Percentiles rank a stretch among this genome's conserved stretches.
Conservation (phyloP, 2,797 vertebrate species). For the Lacerta bilineata region DNA sequence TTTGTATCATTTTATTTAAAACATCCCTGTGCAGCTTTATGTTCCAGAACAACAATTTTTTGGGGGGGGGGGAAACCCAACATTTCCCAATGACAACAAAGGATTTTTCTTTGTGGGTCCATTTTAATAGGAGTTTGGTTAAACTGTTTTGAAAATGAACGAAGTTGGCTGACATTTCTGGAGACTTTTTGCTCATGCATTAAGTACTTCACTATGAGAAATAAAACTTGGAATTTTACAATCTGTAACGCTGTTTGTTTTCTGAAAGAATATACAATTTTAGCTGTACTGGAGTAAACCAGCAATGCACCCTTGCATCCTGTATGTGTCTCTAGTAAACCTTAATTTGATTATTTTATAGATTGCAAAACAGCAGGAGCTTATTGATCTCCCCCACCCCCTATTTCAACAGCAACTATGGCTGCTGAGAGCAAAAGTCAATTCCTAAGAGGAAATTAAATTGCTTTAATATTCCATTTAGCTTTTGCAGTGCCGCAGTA, state of each 20-base stretch:
- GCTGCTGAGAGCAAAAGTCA: constrained; percentile 3
- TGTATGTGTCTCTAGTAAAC: neutral
- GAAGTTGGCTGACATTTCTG: constrained; percentile 52
- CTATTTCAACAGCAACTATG: neutral
- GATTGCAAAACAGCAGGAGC: neutral
- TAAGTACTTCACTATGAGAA: constrained; percentile 27
- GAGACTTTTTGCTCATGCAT: neutral
- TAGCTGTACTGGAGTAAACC: neutral
- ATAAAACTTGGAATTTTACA: constrained; percentile 35
- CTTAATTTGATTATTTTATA: constrained; percentile 3
- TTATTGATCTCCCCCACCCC: constrained; percentile 4
- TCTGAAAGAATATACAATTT: constrained; percentile 2
- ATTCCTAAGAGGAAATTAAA: constrained; percentile 42
- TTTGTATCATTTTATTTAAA: constrained; percentile 31
- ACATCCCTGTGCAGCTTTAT: neutral
- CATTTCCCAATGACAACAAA: neutral
- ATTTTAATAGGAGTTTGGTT: neutral
- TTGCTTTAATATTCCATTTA: constrained; percentile 31
- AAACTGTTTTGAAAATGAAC: constrained; percentile 17
- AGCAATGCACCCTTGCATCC: neutral
- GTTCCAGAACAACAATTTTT: constrained; percentile 35
- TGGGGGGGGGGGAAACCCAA: no score
- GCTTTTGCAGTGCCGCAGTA: constrained; percentile 26
- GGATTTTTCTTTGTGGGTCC: constrained; percentile 32
- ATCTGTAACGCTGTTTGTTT: neutral